These are phyloP conservation scores for Chironex yamaguchii DNA, from an alignment of 30 jellyfish, hydroid and myxozoan species.

Conservation along the genomic window DNA sequence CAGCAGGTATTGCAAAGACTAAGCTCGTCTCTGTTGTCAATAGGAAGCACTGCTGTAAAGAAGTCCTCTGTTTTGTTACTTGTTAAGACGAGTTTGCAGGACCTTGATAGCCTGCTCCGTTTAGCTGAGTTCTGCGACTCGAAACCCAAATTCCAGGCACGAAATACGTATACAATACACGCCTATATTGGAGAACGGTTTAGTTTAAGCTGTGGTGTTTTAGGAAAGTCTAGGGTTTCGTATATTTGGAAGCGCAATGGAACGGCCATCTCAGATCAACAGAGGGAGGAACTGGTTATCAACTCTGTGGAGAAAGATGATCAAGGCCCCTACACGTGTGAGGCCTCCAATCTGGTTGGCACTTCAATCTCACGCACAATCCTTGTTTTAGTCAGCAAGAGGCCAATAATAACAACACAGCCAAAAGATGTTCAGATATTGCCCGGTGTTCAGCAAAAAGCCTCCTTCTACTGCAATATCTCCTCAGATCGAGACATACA, in stretches of 20 bases:
- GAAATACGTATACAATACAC: slow-evolving; percentile 30
- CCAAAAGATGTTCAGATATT: slow-evolving; percentile 71
- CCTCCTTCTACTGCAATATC: slow-evolving; percentile 70
- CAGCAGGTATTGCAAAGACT: neutral
- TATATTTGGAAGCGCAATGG: slow-evolving; percentile 79
- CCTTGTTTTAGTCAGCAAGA: slow-evolving; percentile 45
- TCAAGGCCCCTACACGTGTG: slow-evolving; percentile 81
- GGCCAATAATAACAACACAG: slow-evolving; percentile 27
- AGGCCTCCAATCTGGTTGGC: slow-evolving; percentile 60
- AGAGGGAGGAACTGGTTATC: slow-evolving; percentile 29
- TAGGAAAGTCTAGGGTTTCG: slow-evolving; percentile 23
- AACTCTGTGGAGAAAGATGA: slow-evolving; percentile 40
- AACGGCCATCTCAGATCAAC: slow-evolving; percentile 73
- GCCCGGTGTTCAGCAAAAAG: slow-evolving; percentile 5
- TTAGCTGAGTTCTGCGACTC: slow-evolving; percentile 60
- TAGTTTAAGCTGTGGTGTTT: slow-evolving; percentile 46
- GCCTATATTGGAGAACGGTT: slow-evolving; percentile 83
- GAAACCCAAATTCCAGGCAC: slow-evolving; percentile 32
- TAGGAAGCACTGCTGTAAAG: neutral
- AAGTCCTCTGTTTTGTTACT: neutral
- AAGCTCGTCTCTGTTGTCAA: neutral
- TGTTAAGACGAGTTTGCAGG: neutral
- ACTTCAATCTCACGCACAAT: slow-evolving; percentile 42
- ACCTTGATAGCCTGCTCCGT: neutral
- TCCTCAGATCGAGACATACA: slow-evolving; percentile 47